Evolutionary conservation across 2,888 invertebrate genomes (phyloP), one percentile per base, ranked within the genome.

Genomic region (Platycheirus rosarum): DNA sequence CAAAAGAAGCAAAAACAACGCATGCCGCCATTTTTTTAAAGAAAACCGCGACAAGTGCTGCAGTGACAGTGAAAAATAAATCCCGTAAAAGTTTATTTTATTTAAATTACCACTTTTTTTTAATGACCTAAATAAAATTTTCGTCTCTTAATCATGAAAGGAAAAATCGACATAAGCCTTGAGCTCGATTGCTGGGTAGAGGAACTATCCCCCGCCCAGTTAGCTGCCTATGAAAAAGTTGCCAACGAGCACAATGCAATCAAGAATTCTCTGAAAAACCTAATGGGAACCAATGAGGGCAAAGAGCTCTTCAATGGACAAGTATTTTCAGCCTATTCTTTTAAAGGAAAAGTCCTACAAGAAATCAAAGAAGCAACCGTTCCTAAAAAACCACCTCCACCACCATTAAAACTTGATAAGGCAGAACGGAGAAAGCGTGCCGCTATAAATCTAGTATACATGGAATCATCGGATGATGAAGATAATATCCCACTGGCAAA

Each of bases 121-220:
- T 23, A 23, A 65, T 37, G 48, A 20, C 1, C 2, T 11, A 13
- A 44, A 53, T 20, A 23, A 16, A 5, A 2, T 5, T 20, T 37
- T 16, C 1, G 3, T 20, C 11, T 20, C 0, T 3, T 6, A 9
- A 13, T 65, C 13, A 71, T 90, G 88, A 89, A 89, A 65, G 87
- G 88, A 3, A 88, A 87, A 84, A 87, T 86, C 76, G 88, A 89
- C 80, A 88, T 90, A 73, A 87, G 86, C 57, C 89, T 95, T 53
- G 93, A 93, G 74, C 91, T 96, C 87, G 95, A 95, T 85, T 94
- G 94, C 87, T 93, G 93, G 92, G 93, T 94, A 37, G 96, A 96
- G 78, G 94, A 94, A 46, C 90, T 95, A 0, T 93, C 93, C 0
- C 92, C 93, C 62, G 92, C 91, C 1, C 95, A 95, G 88, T 87